A percentile compares a stretch with the other conserved stretches of the same genome.
Evolutionary conservation across 2,888 invertebrate genomes (phyloP).

Genomic region (Cenopis cana): DNA sequence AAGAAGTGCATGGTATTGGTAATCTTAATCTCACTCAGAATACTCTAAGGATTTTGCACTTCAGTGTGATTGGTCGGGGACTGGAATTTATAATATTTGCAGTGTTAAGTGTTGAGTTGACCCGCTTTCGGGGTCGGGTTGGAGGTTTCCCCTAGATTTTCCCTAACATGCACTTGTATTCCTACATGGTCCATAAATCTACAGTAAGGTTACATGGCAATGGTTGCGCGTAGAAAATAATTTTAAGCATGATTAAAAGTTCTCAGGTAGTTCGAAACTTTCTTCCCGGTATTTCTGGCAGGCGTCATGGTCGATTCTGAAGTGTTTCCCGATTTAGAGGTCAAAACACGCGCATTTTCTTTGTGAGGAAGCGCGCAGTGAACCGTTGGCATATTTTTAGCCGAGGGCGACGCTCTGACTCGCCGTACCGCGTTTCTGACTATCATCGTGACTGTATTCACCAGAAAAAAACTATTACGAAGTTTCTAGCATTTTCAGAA

Average conservation of each 20-base stretch:
- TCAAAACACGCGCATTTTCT: constrained; percentile 75
- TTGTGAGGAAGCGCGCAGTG: constrained; percentile 78
- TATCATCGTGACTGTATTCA: constrained; percentile 41
- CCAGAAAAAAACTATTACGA: constrained; percentile 19
- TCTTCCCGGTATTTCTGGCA: constrained; percentile 49
- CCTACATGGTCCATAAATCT: constrained; percentile 3
- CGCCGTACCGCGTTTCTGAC: constrained; percentile 45
- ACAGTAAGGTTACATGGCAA: neutral
- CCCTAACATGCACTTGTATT: no score
- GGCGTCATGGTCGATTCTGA: constrained; percentile 55
- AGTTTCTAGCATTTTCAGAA: constrained; percentile 38
- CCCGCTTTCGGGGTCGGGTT: no score
- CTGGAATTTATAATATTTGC: no score
- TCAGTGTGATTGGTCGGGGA: no score
- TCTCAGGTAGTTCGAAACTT: constrained; percentile 16
- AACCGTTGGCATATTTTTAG: constrained; percentile 80
- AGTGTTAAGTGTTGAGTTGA: no score
- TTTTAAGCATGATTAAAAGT: constrained; percentile 19
- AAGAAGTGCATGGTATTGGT: no score
- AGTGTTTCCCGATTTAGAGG: constrained; percentile 72
- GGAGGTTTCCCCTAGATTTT: no score
- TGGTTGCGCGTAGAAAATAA: constrained; percentile 9
- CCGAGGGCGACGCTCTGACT: constrained; percentile 76
- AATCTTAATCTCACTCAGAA: no score
- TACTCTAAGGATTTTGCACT: no score